Percentiles rank a stretch among this genome's conserved stretches.
phyloP scores from a whole-genome alignment of 2,888 invertebrate species.

The Drosophila flavopinicola region DNA sequence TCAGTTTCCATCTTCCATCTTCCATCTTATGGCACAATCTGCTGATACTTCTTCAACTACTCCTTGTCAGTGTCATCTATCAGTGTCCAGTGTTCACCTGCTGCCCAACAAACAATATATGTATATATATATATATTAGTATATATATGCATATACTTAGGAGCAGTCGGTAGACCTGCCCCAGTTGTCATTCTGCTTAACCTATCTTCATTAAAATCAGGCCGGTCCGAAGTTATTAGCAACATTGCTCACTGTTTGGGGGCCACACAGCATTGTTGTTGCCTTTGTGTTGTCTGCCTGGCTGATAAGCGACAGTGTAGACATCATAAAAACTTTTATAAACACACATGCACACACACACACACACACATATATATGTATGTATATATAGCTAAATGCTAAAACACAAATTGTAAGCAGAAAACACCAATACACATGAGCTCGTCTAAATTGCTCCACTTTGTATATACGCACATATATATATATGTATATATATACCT shows the following conservation, averaged over 20 bases:
- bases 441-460: constrained; percentile 71
- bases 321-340: constrained; percentile 70
- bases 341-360: constrained; percentile 7
- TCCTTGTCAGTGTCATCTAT: constrained; percentile 54
- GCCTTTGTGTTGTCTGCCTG: constrained; percentile 41
- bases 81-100: constrained; percentile 53
- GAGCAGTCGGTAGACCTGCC: constrained; percentile 33
- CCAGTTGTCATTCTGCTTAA: constrained; percentile 55
- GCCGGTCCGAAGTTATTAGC: constrained; percentile 45
- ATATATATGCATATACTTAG: constrained; percentile 6
- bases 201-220: constrained; percentile 61
- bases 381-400: constrained; percentile 55
- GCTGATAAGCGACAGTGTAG: constrained; percentile 73
- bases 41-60: constrained; percentile 30
- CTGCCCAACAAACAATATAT: constrained; percentile 23
- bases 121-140: not conserved
- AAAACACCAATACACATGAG: constrained; percentile 60
- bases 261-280: constrained; percentile 16
- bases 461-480: constrained; percentile 36
- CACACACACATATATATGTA: not conserved
- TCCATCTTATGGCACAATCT: constrained; percentile 22
- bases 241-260: constrained; percentile 37
- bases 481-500: constrained; percentile 13
- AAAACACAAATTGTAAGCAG: constrained; percentile 66
- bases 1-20: constrained; percentile 6